Percentiles rank a stretch among this genome's conserved stretches.
These are phyloP conservation scores for Stenolophus ochropezus DNA, from an alignment of 2,888 invertebrate genomes.

Conservation along the genomic window DNA sequence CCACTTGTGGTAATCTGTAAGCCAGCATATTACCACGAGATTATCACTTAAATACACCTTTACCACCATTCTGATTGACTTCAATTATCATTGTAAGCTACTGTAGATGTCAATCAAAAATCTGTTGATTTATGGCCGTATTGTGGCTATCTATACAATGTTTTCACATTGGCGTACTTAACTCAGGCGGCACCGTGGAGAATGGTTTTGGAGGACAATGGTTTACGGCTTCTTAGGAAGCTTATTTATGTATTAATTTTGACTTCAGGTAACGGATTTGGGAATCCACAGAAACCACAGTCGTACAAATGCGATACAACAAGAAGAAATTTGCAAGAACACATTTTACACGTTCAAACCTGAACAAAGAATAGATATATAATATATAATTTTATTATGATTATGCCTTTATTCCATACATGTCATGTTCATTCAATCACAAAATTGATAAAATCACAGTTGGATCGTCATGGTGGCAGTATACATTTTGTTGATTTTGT, in stretches of 20 bases:
- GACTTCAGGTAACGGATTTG: conserved; percentile 29
- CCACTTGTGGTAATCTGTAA: neutral
- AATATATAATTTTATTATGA: too few relatives aligned
- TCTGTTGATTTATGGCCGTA: conserved; percentile 15
- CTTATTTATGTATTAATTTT: conserved; percentile 17
- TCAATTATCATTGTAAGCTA: neutral
- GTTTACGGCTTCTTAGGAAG: conserved; percentile 19
- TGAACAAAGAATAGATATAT: too few relatives aligned
- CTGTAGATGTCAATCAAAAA: neutral
- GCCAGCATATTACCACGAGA: neutral
- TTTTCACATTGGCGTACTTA: neutral
- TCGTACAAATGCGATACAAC: neutral
- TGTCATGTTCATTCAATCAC: too few relatives aligned
- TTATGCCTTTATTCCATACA: too few relatives aligned
- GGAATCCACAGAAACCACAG: conserved; percentile 3
- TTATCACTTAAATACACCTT: conserved; percentile 8
- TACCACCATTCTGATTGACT: conserved; percentile 9
- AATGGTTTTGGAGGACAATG: neutral
- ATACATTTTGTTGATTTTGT: too few relatives aligned
- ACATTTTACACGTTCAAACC: too few relatives aligned
- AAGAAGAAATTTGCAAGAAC: neutral
- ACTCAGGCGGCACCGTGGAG: neutral
- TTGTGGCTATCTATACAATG: neutral
- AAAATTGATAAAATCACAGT: too few relatives aligned
- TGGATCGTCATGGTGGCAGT: too few relatives aligned